Evolutionary conservation across 2,888 invertebrate genomes (phyloP).

Genomic region (Conchocele bisecta): DNA sequence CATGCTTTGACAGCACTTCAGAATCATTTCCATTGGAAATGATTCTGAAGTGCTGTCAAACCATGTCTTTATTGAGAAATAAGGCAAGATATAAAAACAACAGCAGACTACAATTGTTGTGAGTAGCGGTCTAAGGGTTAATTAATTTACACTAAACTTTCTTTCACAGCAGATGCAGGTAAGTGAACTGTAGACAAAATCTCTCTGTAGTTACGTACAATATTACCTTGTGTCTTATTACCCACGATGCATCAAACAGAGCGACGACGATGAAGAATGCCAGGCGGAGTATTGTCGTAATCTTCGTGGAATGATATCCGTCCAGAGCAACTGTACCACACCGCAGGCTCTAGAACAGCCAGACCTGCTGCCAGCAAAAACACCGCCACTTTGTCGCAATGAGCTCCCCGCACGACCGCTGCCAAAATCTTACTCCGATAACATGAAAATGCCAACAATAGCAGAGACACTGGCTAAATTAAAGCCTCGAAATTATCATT

Average conservation of each 20-base stretch:
- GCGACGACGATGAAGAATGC: slow-evolving; percentile 46
- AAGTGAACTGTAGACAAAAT: too few relatives aligned
- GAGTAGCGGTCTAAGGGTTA: too few relatives aligned
- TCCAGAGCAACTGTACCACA: slow-evolving; percentile 48
- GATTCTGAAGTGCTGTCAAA: too few relatives aligned
- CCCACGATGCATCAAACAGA: slow-evolving; percentile 12
- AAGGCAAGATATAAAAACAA: too few relatives aligned
- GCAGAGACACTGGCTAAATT: slow-evolving; percentile 62
- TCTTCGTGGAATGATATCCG: slow-evolving; percentile 27
- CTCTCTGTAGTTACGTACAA: too few relatives aligned
- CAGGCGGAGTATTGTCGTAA: slow-evolving; percentile 39
- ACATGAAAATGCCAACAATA: slow-evolving; percentile 62
- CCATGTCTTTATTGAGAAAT: too few relatives aligned
- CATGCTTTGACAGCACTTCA: too few relatives aligned
- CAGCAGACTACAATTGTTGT: too few relatives aligned
- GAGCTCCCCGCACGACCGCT: slow-evolving; percentile 49
- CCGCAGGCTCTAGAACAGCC: slow-evolving; percentile 58
- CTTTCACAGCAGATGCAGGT: too few relatives aligned
- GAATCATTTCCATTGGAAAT: too few relatives aligned
- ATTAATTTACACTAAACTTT: too few relatives aligned
- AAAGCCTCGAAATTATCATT: slow-evolving; percentile 54
- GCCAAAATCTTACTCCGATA: slow-evolving; percentile 47
- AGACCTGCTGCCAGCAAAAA: slow-evolving; percentile 40
- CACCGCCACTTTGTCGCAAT: slow-evolving; percentile 52
- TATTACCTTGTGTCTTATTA: too few relatives aligned